Conservation (phyloP, 2,888 invertebrate species). For the Anodontia alba region DNA sequence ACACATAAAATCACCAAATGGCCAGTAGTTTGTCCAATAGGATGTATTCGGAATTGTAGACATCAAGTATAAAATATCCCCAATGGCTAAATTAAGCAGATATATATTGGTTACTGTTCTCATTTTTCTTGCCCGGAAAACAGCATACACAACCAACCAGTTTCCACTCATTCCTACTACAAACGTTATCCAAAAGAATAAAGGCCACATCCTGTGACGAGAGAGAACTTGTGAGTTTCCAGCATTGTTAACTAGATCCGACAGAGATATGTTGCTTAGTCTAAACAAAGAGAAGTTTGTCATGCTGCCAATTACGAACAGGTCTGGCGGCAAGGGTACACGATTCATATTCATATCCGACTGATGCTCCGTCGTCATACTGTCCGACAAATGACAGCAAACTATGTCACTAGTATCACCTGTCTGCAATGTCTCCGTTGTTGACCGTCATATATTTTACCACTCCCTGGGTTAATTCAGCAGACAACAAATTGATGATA, state of each 20-base stretch:
- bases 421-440: too few species aligned
- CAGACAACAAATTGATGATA: too few species aligned
- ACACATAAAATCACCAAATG: slow-evolving; percentile 60
- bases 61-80: slow-evolving; percentile 51
- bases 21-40: slow-evolving; percentile 54
- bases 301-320: neutral
- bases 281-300: neutral
- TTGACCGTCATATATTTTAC: too few species aligned
- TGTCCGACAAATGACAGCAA: too few species aligned
- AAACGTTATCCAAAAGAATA: slow-evolving; percentile 55
- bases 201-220: slow-evolving; percentile 39
- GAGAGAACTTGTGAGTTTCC: slow-evolving; percentile 19
- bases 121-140: slow-evolving; percentile 48
- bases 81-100: slow-evolving; percentile 54
- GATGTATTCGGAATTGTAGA: slow-evolving; percentile 53
- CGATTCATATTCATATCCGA: too few species aligned
- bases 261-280: neutral
- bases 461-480: too few species aligned
- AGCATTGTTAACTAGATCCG: slow-evolving; percentile 20
- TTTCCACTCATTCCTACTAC: slow-evolving; percentile 56
- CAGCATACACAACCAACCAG: slow-evolving; percentile 53
- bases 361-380: too few species aligned
- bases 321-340: too few species aligned
- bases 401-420: too few species aligned
- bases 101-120: slow-evolving; percentile 61